Evolutionary conservation across 2,113 vertebrate genomes (phyloP).

Genomic region (Bungarus multicinctus): DNA sequence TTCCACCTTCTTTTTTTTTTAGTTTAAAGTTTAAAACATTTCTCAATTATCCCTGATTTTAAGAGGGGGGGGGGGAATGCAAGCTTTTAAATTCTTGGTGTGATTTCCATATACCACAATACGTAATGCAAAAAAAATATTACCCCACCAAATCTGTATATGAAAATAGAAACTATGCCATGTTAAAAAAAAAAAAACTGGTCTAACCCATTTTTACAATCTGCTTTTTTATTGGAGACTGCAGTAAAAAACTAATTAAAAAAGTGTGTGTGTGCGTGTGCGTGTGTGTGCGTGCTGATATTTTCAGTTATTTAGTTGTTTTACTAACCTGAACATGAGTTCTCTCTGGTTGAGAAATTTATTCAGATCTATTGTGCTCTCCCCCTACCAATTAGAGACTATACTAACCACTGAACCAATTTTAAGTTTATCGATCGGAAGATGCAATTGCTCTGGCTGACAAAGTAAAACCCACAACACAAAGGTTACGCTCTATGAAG

Average conservation of each 20-base stretch:
- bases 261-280: neutral
- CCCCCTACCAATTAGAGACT: neutral
- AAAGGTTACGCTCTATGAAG: neutral
- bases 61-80: neutral
- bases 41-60: neutral
- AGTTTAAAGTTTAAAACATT: neutral
- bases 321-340: neutral
- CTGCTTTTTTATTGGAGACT: neutral
- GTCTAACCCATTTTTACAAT: neutral
- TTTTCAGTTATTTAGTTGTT: neutral
- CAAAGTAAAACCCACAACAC: constrained; percentile 3
- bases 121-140: neutral
- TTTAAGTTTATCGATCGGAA: neutral
- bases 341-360: neutral
- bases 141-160: neutral
- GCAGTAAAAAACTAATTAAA: neutral
- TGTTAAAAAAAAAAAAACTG: neutral
- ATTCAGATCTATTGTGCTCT: neutral
- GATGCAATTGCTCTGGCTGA: neutral
- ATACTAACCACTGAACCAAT: neutral
- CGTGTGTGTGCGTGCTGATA: neutral
- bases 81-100: accelerated
- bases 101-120: neutral
- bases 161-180: neutral
- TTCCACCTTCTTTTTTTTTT: neutral